Evolutionary conservation across 2,113 vertebrate species (phyloP).

Genomic region (Phrynosoma platyrhinos): DNA sequence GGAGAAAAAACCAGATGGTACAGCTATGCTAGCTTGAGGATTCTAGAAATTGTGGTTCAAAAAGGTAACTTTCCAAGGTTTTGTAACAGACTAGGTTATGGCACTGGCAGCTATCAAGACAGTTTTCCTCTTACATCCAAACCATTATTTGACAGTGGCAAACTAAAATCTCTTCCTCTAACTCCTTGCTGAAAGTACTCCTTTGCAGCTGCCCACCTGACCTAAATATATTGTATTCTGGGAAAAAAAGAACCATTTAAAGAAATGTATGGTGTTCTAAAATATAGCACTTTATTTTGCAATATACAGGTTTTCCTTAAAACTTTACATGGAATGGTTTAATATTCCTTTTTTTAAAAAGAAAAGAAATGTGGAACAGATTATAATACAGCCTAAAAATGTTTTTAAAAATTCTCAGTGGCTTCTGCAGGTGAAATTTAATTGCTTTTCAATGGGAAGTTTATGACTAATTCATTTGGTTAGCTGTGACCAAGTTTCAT

Average conservation of each 20-base stretch:
- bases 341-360: constrained; percentile 11
- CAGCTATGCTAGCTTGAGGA: too few relatives aligned
- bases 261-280: constrained; percentile 36
- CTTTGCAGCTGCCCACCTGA: too few relatives aligned
- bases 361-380: constrained; percentile 23
- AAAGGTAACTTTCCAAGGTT: too few relatives aligned
- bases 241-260: background rate
- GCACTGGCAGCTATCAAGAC: background rate
- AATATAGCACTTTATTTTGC: constrained; percentile 70
- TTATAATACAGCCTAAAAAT: constrained; percentile 17
- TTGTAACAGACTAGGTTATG: background rate
- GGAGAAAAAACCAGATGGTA: too few relatives aligned
- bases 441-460: background rate
- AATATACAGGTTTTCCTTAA: constrained; percentile 45
- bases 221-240: background rate
- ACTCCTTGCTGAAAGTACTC: background rate
- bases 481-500: background rate
- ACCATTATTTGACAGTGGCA: background rate
- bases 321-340: constrained; percentile 51
- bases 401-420: background rate
- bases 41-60: too few relatives aligned
- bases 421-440: background rate
- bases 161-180: background rate
- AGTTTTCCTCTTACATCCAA: background rate
- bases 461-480: background rate